Evolutionary conservation across 2,113 vertebrate genomes (phyloP), one percentile per base, ranked within the genome.

Genomic region (Sylvia atricapilla): DNA sequence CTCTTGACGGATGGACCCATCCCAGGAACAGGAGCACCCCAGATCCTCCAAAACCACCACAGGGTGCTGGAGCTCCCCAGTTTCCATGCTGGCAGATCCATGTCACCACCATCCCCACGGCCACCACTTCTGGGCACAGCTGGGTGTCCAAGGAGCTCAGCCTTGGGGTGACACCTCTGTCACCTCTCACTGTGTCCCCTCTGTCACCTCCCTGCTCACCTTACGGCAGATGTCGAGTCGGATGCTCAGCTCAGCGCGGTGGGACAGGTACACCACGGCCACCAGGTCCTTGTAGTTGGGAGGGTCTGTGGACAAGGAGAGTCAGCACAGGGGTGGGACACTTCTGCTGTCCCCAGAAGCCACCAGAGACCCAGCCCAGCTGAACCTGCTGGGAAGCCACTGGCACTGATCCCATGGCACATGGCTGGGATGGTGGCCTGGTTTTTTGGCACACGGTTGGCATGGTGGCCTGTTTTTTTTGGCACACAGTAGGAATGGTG

Each of bases 141-240:
- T 7, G 39, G 27, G 33, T 49, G 25, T 8, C 43, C n/a, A 5
- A 4, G 27, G 17, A 53, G 46, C 67, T 64, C 58, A 60, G 25
- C 21, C 41, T 41, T 0, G 0, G 4, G 44, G 30, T 5, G 33
- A 63, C 46, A 16, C 52, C 52, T 19, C 52, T 12, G 30, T 55
- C 52, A 19, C 52, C 17, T 31, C 30, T 30, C 11, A 7, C 7
- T 1, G 52, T 31, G 53, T 5, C 30, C 7, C 53, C 37, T 22
- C 1, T 3, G 47, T 49, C 47, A 19, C 23, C 22, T 49, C 47
- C 47, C n/a, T 1, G 15, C 93, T 94, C 84, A 97, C 99, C 98
- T 99, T 99, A 41, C 99, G 98, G 96, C 99, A 99, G 93, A 99
- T 97, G 24, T 99, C 98, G 8, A 99, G 97, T 28, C 99, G 98